Evolutionary conservation across 2,797 vertebrate species (phyloP), one percentile per base, ranked within the genome.

Genomic region (Columba guinea): DNA sequence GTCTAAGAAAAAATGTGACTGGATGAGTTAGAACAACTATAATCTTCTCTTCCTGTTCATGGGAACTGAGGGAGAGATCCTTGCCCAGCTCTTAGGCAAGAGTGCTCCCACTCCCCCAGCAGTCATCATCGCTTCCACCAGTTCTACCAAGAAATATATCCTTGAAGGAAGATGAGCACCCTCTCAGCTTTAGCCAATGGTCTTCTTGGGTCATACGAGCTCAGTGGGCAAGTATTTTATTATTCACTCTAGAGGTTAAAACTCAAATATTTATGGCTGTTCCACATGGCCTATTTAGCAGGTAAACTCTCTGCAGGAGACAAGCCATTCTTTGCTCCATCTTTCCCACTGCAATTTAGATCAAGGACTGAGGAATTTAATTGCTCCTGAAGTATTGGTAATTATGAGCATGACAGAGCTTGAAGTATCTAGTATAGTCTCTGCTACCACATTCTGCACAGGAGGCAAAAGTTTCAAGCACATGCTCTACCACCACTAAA

Each of bases 321-420:
- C 75, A 89, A 94, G 34, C 39, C 77, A 90, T 74, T 22, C 90
- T 92, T 90, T 84, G 56, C 90, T 93, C 49, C 88, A 85, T 96
- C 84, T 89, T 96, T 95, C 95, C 94, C 78, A 80, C 67, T 96
- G 94, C 93, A 95, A 96, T 96, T 95, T 89, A 94, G 86, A 95
- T 93, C 86, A 95, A 94, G 93, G 81, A 81, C 78, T 87, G 84
- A 89, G 81, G 71, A 87, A 75, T 89, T 69, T 96, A 96, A 95
- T 95, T 96, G 95, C 86, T 92, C 23, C 71, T 93, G 64, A 90
- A 95, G 78, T 90, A 95, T 92, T 94, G 86, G 88, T 91, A 97
- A 95, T 96, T 95, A 95, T 55, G 75, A 96, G 89, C 94, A 86
- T 94, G 95, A 95, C 68, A 55, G 94, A 78, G 92, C 95, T 95